Evolutionary conservation across 1,140 invertebrate genomes (phyloP).

Genomic region (Bombus sibiricus): DNA sequence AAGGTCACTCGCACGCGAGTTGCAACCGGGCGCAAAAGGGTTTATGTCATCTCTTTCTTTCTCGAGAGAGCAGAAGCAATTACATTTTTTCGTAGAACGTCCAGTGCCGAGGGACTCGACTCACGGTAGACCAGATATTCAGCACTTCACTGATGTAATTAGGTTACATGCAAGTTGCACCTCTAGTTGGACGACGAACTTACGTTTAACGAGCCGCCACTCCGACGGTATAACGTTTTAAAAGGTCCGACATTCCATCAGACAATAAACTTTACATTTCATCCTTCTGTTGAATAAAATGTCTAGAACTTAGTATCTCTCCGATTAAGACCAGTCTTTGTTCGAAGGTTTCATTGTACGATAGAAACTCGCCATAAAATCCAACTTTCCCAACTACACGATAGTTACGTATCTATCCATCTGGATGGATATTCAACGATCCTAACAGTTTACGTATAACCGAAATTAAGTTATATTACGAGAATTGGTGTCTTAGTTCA

Average conservation of each 20-base stretch:
- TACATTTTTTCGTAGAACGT: constrained; percentile 2
- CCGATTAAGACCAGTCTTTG: no score
- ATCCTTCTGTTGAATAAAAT: no score
- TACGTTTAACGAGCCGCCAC: not conserved
- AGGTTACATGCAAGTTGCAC: not conserved
- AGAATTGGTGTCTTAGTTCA: no score
- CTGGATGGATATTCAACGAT: no score
- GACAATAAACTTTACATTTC: not conserved
- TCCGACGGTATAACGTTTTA: constrained; percentile 6
- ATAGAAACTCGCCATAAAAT: no score
- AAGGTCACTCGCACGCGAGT: not conserved
- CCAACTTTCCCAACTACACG: no score
- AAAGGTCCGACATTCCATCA: not conserved
- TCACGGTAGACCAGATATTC: not conserved
- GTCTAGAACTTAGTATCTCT: no score
- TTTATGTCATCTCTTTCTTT: not conserved
- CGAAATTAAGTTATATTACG: no score
- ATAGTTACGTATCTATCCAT: no score
- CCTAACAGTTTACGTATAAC: no score
- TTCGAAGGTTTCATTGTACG: no score
- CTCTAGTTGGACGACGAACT: not conserved
- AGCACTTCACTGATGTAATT: not conserved
- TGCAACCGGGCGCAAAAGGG: not conserved
- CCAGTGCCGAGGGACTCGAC: not conserved
- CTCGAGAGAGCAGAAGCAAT: not conserved